phyloP scores from a whole-genome alignment of 2,113 vertebrate genomes.

The Microcebus lehilahytsara region DNA sequence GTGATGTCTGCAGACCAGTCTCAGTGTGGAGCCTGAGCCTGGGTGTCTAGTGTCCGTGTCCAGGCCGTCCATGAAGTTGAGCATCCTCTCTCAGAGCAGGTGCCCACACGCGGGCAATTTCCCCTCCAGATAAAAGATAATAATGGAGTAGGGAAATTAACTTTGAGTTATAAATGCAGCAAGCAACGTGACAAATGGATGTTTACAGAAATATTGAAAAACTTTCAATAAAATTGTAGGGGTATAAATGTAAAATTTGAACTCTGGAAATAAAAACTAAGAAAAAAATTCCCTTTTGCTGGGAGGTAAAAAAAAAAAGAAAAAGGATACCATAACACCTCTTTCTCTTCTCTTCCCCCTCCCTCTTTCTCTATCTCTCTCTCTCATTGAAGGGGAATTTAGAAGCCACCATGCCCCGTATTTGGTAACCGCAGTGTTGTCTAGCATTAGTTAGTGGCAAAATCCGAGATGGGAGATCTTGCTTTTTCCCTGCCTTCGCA shows the following conservation, averaged over 20 bases:
- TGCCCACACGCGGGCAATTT: not conserved
- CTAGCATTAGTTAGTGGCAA: not conserved
- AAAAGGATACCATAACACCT: not conserved
- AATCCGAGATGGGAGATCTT: not conserved
- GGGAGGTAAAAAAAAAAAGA: not conserved
- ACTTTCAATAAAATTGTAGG: not conserved
- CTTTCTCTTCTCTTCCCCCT: too few species aligned
- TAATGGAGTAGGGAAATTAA: not conserved
- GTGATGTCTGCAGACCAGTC: slow-evolving; percentile 26
- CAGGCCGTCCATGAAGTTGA: not conserved
- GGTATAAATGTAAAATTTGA: not conserved
- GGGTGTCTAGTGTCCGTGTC: not conserved
- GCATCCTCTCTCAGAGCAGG: not conserved
- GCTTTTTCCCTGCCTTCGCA: not conserved
- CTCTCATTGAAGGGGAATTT: not conserved
- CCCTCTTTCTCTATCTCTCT: not conserved
- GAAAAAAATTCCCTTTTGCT: not conserved
- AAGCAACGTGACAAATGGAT: not conserved
- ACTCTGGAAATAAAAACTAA: slow-evolving; percentile 19
- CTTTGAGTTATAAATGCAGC: not conserved
- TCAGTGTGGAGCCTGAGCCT: not conserved
- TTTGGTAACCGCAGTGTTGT: not conserved
- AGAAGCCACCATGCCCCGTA: not conserved
- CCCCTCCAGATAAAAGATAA: not conserved
- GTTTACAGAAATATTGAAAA: not conserved